Evolutionary conservation across 2,113 vertebrate genomes (phyloP).

Genomic region (Ammodytes marinus): DNA sequence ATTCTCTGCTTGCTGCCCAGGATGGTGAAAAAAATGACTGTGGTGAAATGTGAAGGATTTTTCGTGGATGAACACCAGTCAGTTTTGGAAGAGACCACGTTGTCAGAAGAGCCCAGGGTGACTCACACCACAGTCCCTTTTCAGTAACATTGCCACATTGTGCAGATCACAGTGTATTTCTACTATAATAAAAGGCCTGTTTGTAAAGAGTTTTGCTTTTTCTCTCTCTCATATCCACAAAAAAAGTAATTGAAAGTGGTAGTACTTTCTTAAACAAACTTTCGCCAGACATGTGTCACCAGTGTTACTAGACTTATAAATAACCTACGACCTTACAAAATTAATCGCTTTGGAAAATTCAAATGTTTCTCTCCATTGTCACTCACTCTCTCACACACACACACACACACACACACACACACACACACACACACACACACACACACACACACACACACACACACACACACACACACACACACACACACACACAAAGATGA

Average conservation of each 20-base stretch:
- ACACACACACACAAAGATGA: neutral
- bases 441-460: too few species aligned
- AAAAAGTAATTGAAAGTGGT: neutral
- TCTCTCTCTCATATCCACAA: neutral
- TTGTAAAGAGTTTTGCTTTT: neutral
- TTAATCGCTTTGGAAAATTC: too few species aligned
- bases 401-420: too few species aligned
- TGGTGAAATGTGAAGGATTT: conserved; percentile 19
- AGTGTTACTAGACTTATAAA: neutral
- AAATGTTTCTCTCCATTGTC: too few species aligned
- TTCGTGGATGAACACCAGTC: conserved; percentile 33
- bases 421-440: too few species aligned
- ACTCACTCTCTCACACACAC: too few species aligned
- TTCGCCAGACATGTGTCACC: neutral
- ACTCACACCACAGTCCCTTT: conserved; percentile 59
- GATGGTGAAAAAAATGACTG: neutral
- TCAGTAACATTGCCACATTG: conserved; percentile 47
- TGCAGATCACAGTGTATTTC: conserved; percentile 8
- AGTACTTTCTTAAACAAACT: neutral
- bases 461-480: too few species aligned
- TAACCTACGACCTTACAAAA: too few species aligned
- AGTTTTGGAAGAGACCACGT: conserved; percentile 55
- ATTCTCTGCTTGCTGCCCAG: neutral
- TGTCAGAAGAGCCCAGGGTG: conserved; percentile 62
- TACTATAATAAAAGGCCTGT: neutral